Conservation (phyloP, 1,140 invertebrate genomes). For the Spodoptera frugiperda region DNA sequence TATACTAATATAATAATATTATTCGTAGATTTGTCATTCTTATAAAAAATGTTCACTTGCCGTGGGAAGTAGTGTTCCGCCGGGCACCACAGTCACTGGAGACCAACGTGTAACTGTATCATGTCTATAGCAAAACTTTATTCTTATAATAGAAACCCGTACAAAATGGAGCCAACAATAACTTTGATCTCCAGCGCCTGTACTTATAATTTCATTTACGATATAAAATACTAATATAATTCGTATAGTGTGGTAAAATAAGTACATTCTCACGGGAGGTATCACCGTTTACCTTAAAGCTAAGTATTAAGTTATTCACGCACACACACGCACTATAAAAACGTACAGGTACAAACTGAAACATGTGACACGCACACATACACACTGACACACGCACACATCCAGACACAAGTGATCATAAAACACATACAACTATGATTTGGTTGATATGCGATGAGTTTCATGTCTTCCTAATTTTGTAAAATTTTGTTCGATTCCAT, state of each 20-base stretch:
- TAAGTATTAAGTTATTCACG: constrained; percentile 21
- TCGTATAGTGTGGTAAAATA: constrained; percentile 31
- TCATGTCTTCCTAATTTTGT: constrained; percentile 27
- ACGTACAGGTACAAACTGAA: constrained; percentile 46
- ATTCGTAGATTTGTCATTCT: constrained; percentile 43
- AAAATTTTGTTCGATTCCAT: constrained; percentile 54
- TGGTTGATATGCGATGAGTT: constrained; percentile 54
- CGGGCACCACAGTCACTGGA: constrained; percentile 10
- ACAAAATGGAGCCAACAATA: constrained; percentile 6
- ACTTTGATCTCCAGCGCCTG: neutral
- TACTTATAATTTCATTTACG: too few relatives aligned
- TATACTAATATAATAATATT: constrained; percentile 33
- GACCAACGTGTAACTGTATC: neutral
- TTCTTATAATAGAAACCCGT: constrained; percentile 16
- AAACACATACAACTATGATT: constrained; percentile 44
- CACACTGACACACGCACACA: constrained; percentile 35
- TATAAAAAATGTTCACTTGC: constrained; percentile 40
- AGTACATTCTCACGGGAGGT: constrained; percentile 9
- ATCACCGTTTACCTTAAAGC: constrained; percentile 29
- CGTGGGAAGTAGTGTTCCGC: neutral
- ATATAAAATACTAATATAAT: constrained; percentile 14
- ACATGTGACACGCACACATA: constrained; percentile 31
- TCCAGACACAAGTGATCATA: too few relatives aligned
- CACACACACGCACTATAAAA: constrained; percentile 29
- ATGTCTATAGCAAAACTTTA: constrained; percentile 18